Base-by-base conservation (phyloP, 2,113 vertebrate species). In the Cyprinodon tularosa region DNA sequence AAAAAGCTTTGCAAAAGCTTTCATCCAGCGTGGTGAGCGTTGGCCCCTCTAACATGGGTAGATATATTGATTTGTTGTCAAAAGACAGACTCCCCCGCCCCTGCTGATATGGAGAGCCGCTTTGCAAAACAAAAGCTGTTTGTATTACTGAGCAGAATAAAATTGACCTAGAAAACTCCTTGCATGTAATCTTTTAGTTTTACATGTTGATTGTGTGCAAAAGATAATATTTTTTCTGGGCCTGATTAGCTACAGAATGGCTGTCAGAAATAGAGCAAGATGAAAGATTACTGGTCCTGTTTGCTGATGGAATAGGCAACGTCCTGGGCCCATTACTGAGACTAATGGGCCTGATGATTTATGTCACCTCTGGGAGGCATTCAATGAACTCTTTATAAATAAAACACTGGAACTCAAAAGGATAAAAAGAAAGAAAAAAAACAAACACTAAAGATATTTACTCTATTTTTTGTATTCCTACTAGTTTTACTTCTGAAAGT, bases 31-130 rank as follows among this genome's bases (percentile, higher is more conserved):
- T 68, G 90, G 94, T 74, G 88, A 92, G 92, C 84, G 74, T 82
- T 40, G 71, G 84, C 82, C 37, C 4, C 80, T 89, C 87, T 91
- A 92, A 75, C 68, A 91, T 57, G 83, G 42, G 68, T 81, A 93
- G 84, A 91, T 59, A 65, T 91, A 96, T 95, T 89, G 96, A 96
- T 96, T 92, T 93, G 91, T 84, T 77, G 80, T 75, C 45, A 68
- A 74, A 81, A 87, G 90, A 68, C 73, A 76, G 76, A 66, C 20
- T 22, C 57, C 14, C 84, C 89, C 79, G 87, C 78, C 84, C 68
- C 0, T 72, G 76, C 20, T 77, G 84, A 77, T 92, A 85, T 77
- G 0, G 11, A 89, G 81, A 78, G 90, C 4, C 71, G 72, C 78
- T 79, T 60, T 74, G 79, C 82, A 88, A 88, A 82, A 85, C 73